phyloP scores from a whole-genome alignment of 2,888 invertebrate species.

The Matsumyia berberina region DNA sequence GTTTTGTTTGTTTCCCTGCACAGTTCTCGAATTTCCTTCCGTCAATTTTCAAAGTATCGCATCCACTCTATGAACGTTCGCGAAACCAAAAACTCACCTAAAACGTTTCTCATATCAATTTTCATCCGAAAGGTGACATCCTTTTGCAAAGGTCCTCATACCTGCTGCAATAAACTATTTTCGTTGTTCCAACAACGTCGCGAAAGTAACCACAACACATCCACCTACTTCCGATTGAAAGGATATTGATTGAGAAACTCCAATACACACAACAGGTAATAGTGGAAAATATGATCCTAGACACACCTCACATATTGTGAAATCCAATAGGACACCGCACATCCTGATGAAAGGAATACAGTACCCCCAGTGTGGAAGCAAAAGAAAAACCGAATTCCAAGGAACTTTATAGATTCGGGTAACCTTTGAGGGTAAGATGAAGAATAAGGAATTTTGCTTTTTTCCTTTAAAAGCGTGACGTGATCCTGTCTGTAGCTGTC shows the following conservation, averaged over 20 bases:
- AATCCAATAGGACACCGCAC: conserved; percentile 67
- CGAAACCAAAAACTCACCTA: conserved; percentile 51
- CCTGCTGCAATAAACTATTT: conserved; percentile 20
- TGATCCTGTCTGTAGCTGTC: conserved; percentile 21
- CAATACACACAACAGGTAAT: conserved; percentile 47
- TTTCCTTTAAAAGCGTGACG: conserved; percentile 36
- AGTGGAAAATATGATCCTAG: conserved; percentile 61
- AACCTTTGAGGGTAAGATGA: conserved; percentile 51
- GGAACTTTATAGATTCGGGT: conserved; percentile 60
- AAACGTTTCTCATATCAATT: conserved; percentile 57
- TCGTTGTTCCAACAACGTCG: conserved; percentile 43
- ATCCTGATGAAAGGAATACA: conserved; percentile 56
- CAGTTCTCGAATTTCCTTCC: conserved; percentile 64
- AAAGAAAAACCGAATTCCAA: conserved; percentile 17
- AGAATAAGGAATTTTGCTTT: conserved; percentile 22
- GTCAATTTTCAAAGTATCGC: conserved; percentile 33
- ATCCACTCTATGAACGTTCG: conserved; percentile 17
- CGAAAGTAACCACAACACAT: conserved; percentile 81
- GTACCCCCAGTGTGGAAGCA: conserved; percentile 2
- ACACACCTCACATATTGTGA: conserved; percentile 62
- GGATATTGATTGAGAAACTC: conserved; percentile 60
- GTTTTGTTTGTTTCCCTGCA: conserved; percentile 36
- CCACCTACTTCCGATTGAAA: conserved; percentile 82
- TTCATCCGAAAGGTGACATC: conserved; percentile 49
- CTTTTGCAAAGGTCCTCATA: conserved; percentile 35